Evolutionary conservation across 2,888 invertebrate species (phyloP).

Genomic region (Idaea straminata): DNA sequence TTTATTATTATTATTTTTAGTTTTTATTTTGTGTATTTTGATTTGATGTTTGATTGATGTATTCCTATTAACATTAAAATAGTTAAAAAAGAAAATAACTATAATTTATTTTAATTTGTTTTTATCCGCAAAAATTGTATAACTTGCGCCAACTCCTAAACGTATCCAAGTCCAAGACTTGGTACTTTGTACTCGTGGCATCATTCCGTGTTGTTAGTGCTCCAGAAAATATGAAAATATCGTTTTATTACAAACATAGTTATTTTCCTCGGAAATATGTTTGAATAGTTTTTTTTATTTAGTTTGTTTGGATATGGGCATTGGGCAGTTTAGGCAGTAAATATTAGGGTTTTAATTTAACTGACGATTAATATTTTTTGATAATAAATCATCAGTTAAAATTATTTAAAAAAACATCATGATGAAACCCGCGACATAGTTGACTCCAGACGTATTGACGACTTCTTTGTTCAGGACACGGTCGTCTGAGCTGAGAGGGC

Average conservation of each 20-base stretch:
- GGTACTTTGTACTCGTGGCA: slow-evolving; percentile 57
- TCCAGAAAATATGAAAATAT: slow-evolving; percentile 61
- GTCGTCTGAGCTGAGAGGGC: no score
- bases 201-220: slow-evolving; percentile 60
- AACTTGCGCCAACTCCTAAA: slow-evolving; percentile 34
- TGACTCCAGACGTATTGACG: no score
- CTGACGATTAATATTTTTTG: background rate
- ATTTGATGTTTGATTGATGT: no score
- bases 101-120: background rate
- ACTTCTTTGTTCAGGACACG: no score
- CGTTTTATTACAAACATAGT: slow-evolving; percentile 57
- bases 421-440: no score
- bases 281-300: slow-evolving; percentile 32
- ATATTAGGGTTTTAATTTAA: background rate
- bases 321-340: background rate
- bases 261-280: slow-evolving; percentile 40
- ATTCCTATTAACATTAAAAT: no score
- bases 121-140: slow-evolving; percentile 9
- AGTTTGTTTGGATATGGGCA: slow-evolving; percentile 9
- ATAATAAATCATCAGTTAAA: no score
- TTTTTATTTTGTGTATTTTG: no score
- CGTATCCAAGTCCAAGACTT: slow-evolving; percentile 58
- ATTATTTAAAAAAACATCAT: no score
- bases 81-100: background rate
- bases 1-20: no score